Evolutionary conservation across 2,113 vertebrate species (phyloP), one percentile per base, ranked within the genome.

Genomic region (Plotosus lineatus): DNA sequence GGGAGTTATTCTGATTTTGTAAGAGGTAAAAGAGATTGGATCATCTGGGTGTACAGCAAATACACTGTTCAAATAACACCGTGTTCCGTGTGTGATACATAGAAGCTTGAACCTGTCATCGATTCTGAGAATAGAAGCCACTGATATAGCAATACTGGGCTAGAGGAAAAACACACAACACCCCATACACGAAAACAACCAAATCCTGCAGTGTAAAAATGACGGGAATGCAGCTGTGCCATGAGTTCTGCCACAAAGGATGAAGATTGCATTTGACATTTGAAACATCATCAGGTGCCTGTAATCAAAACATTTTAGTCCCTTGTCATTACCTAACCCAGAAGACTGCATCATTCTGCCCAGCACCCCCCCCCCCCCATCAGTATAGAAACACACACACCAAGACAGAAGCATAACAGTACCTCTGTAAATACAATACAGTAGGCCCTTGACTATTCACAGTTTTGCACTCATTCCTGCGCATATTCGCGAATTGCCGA

Each of bases 51-150:
- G 31, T 15, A 75, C 19, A 40, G 36, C 50, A 44, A 80, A 80
- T 61, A 75, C n/a, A 21, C 58, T 72, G 36, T 63, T 42, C 83
- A 84, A 77, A 81, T 33, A 80, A 42, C n/a, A n/a, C n/a, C n/a
- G n/a, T n/a, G n/a, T n/a, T n/a, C n/a, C n/a, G n/a, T n/a, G n/a
- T n/a, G 11, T 38, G 21, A 9, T 28, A n/a, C 26, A 33, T 19
- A 3, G 10, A 51, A 6, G 26, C 21, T 28, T 21, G 26, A 5
- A 19, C 40, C 33, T 17, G 8, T 36, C 63, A 42, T 79, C 63
- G 42, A 42, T 40, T 55, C 48, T 2, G 4, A 55, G 48, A 42
- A 28, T 0, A 77, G 21, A 19, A 21, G 31, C 55, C 1, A 4
- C 26, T 44, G 28, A 50, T 8, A 61, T 3, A 15, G 46, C 44